Conservation (phyloP, 2,113 vertebrate species). For the Callocephalon fimbriatum region DNA sequence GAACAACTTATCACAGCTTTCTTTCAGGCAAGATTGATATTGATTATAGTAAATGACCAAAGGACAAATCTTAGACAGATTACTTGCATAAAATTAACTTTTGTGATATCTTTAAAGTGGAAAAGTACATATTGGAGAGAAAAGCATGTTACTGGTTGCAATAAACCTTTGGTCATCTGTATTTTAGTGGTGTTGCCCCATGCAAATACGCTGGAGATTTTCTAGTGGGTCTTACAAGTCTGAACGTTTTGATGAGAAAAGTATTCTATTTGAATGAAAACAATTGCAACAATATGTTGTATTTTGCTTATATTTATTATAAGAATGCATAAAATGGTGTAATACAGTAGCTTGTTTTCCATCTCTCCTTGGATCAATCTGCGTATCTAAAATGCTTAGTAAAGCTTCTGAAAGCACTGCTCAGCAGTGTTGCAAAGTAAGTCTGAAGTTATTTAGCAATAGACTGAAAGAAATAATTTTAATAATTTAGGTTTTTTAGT, state of each 20-base stretch:
- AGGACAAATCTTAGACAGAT: not conserved
- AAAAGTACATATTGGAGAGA: not conserved
- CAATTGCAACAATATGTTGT: not conserved
- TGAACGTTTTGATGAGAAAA: not conserved
- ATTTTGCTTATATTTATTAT: conserved; percentile 4
- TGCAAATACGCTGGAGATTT: not conserved
- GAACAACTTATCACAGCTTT: rapidly evolving
- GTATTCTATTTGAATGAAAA: not conserved
- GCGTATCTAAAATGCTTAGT: not conserved
- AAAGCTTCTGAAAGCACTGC: not conserved
- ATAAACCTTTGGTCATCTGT: not conserved
- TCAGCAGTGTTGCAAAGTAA: not conserved
- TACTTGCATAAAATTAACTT: not conserved
- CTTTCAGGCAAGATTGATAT: not conserved
- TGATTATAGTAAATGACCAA: not conserved
- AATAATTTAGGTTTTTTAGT: not conserved
- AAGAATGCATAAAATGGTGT: not conserved
- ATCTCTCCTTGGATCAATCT: not conserved
- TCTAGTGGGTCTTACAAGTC: not conserved
- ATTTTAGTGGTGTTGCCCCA: not conserved
- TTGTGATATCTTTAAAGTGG: not conserved
- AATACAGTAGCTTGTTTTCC: not conserved
- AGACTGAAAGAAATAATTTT: not conserved
- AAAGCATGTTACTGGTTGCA: not conserved
- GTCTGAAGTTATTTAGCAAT: not conserved